Evolutionary conservation across 2,113 vertebrate species (phyloP).

Genomic region (Archocentrus centrarchus): DNA sequence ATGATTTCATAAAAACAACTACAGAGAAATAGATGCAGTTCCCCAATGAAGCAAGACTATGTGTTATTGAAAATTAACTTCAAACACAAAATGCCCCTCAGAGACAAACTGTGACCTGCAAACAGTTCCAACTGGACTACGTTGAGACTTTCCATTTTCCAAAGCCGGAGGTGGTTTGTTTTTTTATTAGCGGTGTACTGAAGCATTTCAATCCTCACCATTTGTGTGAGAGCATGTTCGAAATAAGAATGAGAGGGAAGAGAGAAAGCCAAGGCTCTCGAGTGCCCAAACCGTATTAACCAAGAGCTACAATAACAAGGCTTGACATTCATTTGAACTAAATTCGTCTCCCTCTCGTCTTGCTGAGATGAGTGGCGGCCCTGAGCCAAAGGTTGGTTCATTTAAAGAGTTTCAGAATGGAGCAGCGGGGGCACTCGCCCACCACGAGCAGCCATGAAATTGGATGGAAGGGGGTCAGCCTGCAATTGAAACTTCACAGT

Average conservation of each 20-base stretch:
- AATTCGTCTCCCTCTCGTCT: conserved; percentile 50
- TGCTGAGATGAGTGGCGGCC: conserved; percentile 48
- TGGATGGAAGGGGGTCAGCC: conserved; percentile 63
- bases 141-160: conserved; percentile 44
- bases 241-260: conserved; percentile 31
- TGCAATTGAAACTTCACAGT: conserved; percentile 74
- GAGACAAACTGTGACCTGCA: conserved; percentile 30
- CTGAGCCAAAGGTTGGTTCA: conserved; percentile 63
- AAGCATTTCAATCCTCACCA: conserved; percentile 31
- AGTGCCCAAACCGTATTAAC: conserved; percentile 52
- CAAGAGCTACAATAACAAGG: conserved; percentile 60
- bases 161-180: conserved; percentile 46
- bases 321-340: conserved; percentile 65
- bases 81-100: conserved; percentile 29
- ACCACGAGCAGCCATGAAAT: conserved; percentile 65
- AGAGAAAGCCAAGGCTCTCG: conserved; percentile 12
- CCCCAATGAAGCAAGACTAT: background rate
- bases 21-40: conserved; percentile 10
- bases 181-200: conserved; percentile 43
- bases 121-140: conserved; percentile 47
- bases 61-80: conserved; percentile 27
- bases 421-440: conserved; percentile 35
- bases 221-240: conserved; percentile 32
- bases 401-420: conserved; percentile 64
- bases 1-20: conserved; percentile 29